These are phyloP conservation scores for Euschistus heros DNA, from an alignment of 1,140 invertebrate genomes.

Conservation along the genomic window DNA sequence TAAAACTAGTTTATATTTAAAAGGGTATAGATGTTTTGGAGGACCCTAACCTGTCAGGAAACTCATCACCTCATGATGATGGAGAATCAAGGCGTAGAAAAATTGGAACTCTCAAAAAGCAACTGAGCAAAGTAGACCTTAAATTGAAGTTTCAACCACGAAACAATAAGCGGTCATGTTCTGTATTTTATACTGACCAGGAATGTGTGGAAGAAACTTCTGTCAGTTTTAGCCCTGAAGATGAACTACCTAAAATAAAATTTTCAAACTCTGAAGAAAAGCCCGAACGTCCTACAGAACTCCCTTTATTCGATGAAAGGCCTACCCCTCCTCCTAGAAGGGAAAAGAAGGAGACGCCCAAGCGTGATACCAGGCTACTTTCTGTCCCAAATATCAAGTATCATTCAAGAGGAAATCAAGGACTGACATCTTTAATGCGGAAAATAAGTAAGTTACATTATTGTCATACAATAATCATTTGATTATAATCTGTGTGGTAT, in stretches of 20 bases:
- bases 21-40: slow-evolving; percentile 24
- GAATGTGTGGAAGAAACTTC: slow-evolving; percentile 19
- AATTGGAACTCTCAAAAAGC: slow-evolving; percentile 54
- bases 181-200: slow-evolving; percentile 21
- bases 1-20: slow-evolving; percentile 21
- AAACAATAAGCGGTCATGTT: slow-evolving; percentile 21
- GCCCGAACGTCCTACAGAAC: slow-evolving; percentile 44
- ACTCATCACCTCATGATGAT: slow-evolving; percentile 21
- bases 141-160: slow-evolving; percentile 46
- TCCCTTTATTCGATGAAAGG: slow-evolving; percentile 50
- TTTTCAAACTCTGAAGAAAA: slow-evolving; percentile 22
- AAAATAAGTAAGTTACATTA: slow-evolving; percentile 68
- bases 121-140: slow-evolving; percentile 66
- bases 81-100: slow-evolving; percentile 19
- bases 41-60: slow-evolving; percentile 20
- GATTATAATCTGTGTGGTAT: no score
- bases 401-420: slow-evolving; percentile 38
- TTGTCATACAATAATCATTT: no score
- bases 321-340: slow-evolving; percentile 49
- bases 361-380: slow-evolving; percentile 52
- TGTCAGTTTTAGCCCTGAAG: slow-evolving; percentile 26
- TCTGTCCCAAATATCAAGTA: slow-evolving; percentile 68
- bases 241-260: slow-evolving; percentile 26
- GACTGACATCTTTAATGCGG: slow-evolving; percentile 48
- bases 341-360: slow-evolving; percentile 38